These are phyloP conservation scores for Sylvia atricapilla DNA, from an alignment of 2,113 vertebrate species.

Conservation along the genomic window DNA sequence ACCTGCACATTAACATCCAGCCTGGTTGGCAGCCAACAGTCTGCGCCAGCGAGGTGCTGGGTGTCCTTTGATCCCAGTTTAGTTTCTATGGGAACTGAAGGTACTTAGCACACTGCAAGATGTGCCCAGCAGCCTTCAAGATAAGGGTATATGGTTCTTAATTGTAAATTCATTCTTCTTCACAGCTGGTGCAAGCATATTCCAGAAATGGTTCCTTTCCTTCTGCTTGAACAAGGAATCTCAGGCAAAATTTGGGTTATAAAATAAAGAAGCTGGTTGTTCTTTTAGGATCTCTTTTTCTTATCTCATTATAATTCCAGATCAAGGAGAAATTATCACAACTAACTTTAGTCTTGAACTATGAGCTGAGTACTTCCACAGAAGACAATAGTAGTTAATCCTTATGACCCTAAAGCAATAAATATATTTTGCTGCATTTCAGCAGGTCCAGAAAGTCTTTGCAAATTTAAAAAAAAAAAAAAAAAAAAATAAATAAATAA, in stretches of 20 bases:
- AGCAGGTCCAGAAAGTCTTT: neutral
- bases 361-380: neutral
- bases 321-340: neutral
- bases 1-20: conserved; percentile 15
- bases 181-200: neutral
- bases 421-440: neutral
- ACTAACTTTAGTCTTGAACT: neutral
- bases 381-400: neutral
- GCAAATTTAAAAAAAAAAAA: neutral
- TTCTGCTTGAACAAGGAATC: neutral
- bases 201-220: neutral
- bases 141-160: neutral
- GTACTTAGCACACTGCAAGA: neutral
- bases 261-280: neutral
- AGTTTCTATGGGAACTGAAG: conserved; percentile 32
- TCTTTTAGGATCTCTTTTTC: neutral
- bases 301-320: neutral
- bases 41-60: neutral
- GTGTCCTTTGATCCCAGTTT: neutral
- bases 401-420: neutral
- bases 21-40: neutral
- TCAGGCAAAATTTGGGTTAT: neutral
- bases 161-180: neutral
- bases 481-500: accelerated
- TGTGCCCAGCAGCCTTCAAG: neutral